phyloP scores from a whole-genome alignment of 2,113 vertebrate genomes.

The Oreotragus oreotragus region DNA sequence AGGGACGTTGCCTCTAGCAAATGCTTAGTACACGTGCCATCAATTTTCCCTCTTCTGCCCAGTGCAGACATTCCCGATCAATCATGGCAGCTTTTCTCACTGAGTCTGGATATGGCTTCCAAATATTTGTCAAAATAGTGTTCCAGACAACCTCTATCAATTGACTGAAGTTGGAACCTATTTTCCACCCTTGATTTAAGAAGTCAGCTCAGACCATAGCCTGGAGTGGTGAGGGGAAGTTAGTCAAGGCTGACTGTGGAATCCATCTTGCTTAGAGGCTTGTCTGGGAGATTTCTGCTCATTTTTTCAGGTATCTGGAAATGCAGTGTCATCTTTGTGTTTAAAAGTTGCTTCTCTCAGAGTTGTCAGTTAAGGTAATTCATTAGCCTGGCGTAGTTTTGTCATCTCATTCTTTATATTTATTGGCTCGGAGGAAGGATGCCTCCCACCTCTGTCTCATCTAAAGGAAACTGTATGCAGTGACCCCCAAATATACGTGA shows the following conservation, averaged over 20 bases:
- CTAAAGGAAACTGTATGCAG: neutral
- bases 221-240: constrained; percentile 36
- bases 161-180: constrained; percentile 50
- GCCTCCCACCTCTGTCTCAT: neutral
- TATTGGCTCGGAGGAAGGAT: constrained; percentile 19
- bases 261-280: constrained; percentile 54
- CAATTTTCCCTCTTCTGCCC: constrained; percentile 20
- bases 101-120: constrained; percentile 1
- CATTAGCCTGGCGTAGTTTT: constrained; percentile 30
- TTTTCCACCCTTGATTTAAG: constrained; percentile 63
- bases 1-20: neutral
- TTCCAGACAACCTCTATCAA: constrained; percentile 51
- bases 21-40: neutral
- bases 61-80: neutral
- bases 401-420: constrained; percentile 44
- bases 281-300: constrained; percentile 26
- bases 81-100: neutral
- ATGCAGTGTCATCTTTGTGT: constrained; percentile 43
- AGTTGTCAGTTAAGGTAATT: constrained; percentile 58
- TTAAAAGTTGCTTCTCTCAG: constrained; percentile 57
- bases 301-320: constrained; percentile 53
- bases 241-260: constrained; percentile 36
- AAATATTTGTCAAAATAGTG: constrained; percentile 62
- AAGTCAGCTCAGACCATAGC: constrained; percentile 25
- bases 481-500: neutral